A percentile compares a stretch with the other conserved stretches of the same genome.
Evolutionary conservation across 2,113 vertebrate species (phyloP).

Genomic region (Corythornis madagascariensis): DNA sequence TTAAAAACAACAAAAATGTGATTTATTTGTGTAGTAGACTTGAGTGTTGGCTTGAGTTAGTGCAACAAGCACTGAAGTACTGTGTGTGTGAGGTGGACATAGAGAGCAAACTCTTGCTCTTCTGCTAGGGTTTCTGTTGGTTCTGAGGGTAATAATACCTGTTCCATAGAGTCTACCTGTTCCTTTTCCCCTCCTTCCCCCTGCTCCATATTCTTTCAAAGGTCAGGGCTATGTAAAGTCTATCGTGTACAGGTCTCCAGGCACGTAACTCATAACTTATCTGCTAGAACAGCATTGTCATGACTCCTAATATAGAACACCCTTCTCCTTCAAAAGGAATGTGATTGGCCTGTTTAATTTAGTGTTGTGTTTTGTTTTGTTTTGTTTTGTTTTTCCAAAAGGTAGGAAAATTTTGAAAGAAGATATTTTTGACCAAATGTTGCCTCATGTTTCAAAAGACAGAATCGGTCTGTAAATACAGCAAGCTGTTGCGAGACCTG

Average conservation of each 20-base stretch:
- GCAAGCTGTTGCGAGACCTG: neutral
- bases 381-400: neutral
- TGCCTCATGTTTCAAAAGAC: neutral
- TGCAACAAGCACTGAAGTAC: neutral
- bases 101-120: neutral
- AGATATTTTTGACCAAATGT: neutral
- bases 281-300: neutral
- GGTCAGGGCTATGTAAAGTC: neutral
- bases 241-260: neutral
- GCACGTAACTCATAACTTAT: constrained; percentile 7
- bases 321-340: neutral
- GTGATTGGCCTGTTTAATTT: neutral
- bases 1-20: neutral
- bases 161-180: constrained; percentile 14
- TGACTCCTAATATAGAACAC: neutral
- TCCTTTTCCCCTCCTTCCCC: neutral
- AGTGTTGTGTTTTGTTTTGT: neutral
- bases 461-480: neutral
- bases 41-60: neutral
- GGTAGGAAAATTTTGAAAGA: neutral
- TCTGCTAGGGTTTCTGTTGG: neutral
- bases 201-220: neutral
- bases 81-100: neutral
- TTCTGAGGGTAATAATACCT: neutral
- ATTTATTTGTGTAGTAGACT: neutral